A percentile compares a stretch with the other conserved stretches of the same genome.
phyloP scores from a whole-genome alignment of 2,797 vertebrate genomes.

The Holocentrus rufus region DNA sequence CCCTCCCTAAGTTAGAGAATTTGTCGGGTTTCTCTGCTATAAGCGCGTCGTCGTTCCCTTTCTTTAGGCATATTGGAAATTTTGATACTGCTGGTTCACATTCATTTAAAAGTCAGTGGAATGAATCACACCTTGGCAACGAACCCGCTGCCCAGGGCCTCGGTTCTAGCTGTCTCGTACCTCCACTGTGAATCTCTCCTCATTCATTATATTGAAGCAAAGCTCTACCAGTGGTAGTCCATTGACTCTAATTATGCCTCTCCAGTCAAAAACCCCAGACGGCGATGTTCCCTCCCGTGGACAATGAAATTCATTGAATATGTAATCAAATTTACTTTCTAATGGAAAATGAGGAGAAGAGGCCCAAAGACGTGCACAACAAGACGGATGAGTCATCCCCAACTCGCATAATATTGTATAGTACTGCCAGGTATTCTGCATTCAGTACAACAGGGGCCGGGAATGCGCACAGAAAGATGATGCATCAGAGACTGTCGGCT shows the following conservation, averaged over 20 bases:
- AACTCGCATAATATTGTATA: slow-evolving; percentile 5
- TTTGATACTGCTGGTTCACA: slow-evolving; percentile 1
- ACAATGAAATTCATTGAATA: slow-evolving; percentile 53
- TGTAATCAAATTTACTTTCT: slow-evolving; percentile 54
- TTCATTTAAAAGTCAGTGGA: slow-evolving; percentile 34
- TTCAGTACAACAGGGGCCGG: slow-evolving; percentile 17
- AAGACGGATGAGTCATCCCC: slow-evolving; percentile 57
- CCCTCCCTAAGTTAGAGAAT: not conserved
- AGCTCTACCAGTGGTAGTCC: slow-evolving; percentile 39
- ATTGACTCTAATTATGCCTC: slow-evolving; percentile 47
- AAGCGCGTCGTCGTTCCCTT: slow-evolving; percentile 5
- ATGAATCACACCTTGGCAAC: slow-evolving; percentile 34
- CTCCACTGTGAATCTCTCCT: slow-evolving; percentile 39
- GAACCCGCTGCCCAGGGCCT: slow-evolving; percentile 7
- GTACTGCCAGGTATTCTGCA: slow-evolving; percentile 30
- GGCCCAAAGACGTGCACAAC: slow-evolving; percentile 40
- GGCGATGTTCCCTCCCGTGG: slow-evolving; percentile 41
- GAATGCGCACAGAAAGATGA: not conserved
- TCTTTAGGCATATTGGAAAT: not conserved
- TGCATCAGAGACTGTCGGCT: not conserved
- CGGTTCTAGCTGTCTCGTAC: slow-evolving; percentile 25
- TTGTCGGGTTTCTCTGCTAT: not conserved
- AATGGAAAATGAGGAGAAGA: slow-evolving; percentile 35
- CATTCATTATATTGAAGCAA: slow-evolving; percentile 39
- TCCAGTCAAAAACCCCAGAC: slow-evolving; percentile 40